Percentiles rank a stretch among this genome's conserved stretches.
phyloP scores from a whole-genome alignment of 2,888 invertebrate species.

The Agrotis segetum region DNA sequence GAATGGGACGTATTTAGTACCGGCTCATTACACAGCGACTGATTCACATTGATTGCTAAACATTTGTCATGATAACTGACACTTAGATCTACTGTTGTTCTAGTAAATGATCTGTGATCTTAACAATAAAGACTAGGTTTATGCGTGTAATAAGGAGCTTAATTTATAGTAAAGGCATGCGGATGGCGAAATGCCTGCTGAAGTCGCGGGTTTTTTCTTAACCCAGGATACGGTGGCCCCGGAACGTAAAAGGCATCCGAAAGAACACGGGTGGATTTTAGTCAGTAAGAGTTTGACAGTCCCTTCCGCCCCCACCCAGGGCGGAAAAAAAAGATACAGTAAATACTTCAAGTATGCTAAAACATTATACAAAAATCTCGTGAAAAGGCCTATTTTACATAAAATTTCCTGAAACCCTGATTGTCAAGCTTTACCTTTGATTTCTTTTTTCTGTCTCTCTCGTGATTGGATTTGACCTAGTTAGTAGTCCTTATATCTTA shows the following conservation, averaged over 20 bases:
- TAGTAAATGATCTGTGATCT: neutral
- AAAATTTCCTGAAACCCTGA: slow-evolving; percentile 23
- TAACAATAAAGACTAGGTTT: neutral
- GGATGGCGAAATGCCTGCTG: too few relatives aligned
- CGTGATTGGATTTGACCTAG: slow-evolving; percentile 31
- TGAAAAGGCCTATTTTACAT: neutral
- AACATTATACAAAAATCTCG: too few relatives aligned
- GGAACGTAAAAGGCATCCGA: too few relatives aligned
- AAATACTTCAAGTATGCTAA: too few relatives aligned
- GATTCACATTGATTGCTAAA: slow-evolving; percentile 17
- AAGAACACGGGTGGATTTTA: too few relatives aligned
- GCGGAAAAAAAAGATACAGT: too few relatives aligned
- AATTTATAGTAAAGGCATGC: neutral
- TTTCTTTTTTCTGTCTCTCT: slow-evolving; percentile 4
- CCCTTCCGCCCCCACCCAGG: too few relatives aligned
- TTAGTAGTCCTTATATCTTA: slow-evolving; percentile 12
- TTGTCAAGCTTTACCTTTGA: slow-evolving; percentile 29
- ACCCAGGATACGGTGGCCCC: too few relatives aligned
- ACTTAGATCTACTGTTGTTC: neutral
- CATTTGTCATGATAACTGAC: slow-evolving; percentile 25
- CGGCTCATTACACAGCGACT: slow-evolving; percentile 13
- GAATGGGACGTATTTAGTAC: neutral
- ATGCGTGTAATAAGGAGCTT: neutral
- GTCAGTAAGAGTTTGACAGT: too few relatives aligned
- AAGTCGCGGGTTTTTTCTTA: too few relatives aligned